Evolutionary conservation across 1,140 invertebrate species (phyloP).

Genomic region (Cryptotermes secundus): DNA sequence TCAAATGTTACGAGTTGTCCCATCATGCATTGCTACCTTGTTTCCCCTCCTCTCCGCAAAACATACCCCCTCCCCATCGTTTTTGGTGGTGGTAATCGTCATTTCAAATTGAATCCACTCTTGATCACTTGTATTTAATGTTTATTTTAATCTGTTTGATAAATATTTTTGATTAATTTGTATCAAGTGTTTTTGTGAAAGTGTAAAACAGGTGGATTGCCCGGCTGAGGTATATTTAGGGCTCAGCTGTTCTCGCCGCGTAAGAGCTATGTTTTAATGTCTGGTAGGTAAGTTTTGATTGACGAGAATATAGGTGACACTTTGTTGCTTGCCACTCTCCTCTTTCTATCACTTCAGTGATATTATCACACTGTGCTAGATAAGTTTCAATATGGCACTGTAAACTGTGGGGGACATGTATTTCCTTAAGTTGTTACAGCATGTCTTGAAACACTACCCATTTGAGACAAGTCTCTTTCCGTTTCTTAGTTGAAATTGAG

Average conservation of each 20-base stretch:
- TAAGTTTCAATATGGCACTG: too few relatives aligned
- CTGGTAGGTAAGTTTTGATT: slow-evolving; percentile 15
- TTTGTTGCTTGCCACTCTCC: neutral
- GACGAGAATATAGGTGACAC: neutral
- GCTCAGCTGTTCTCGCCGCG: neutral
- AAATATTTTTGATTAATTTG: neutral
- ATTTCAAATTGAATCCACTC: neutral
- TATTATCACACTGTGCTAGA: too few relatives aligned
- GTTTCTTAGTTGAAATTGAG: too few relatives aligned
- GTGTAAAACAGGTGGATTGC: neutral
- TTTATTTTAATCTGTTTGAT: neutral
- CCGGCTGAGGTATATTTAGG: neutral
- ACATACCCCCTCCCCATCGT: neutral
- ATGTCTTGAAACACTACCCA: too few relatives aligned
- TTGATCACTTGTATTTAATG: neutral
- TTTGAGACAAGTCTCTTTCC: too few relatives aligned
- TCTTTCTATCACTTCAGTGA: too few relatives aligned
- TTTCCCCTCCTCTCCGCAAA: neutral
- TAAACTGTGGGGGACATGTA: too few relatives aligned
- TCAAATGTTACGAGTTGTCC: neutral
- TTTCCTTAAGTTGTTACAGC: too few relatives aligned
- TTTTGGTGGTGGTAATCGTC: neutral
- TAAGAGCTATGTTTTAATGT: neutral
- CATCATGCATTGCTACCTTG: neutral
- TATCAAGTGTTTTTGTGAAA: neutral